Evolutionary conservation across 37 sponge, comb jelly and placozoan species (phyloP).

Genomic region (Sycon ciliatum): DNA sequence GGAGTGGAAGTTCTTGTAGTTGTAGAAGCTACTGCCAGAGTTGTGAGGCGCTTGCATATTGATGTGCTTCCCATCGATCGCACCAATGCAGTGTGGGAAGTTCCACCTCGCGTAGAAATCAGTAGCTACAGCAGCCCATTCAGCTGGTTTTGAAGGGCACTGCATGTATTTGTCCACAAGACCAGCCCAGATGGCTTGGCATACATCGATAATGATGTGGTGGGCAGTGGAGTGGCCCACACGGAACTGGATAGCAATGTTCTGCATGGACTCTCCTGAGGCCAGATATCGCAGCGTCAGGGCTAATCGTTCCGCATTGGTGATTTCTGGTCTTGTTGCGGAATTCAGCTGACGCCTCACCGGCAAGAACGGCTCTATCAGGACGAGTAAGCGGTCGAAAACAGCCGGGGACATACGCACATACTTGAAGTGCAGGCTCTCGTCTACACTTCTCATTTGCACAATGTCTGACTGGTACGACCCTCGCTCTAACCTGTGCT

Average conservation of each 20-base stretch:
- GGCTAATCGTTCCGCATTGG: conserved; percentile 30
- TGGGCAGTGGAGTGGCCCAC: conserved; percentile 23
- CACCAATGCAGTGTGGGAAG: conserved; percentile 36
- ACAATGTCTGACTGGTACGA: no score
- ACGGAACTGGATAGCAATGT: conserved; percentile 5
- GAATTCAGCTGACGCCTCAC: background rate
- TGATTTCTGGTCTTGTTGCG: conserved; percentile 13
- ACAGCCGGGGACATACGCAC: conserved; percentile 13
- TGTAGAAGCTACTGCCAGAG: conserved; percentile 32
- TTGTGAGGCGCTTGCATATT: conserved; percentile 35
- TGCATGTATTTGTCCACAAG: conserved; percentile 10
- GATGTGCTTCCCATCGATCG: conserved; percentile 43
- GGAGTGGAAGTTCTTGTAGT: conserved; percentile 33
- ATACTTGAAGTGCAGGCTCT: background rate
- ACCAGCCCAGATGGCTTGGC: conserved; percentile 26
- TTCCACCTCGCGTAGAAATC: conserved; percentile 25
- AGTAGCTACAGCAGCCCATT: conserved; percentile 19
- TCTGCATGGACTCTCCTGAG: conserved; percentile 22
- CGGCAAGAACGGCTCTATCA: background rate
- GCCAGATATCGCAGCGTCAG: conserved; percentile 38
- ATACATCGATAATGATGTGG: conserved; percentile 17
- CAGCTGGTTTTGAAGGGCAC: background rate
- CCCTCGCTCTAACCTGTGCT: no score
- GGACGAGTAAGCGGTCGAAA: conserved; percentile 16
- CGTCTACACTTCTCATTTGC: background rate